Evolutionary conservation across 2,797 vertebrate genomes (phyloP).

Genomic region (Halcyon leucocephala): DNA sequence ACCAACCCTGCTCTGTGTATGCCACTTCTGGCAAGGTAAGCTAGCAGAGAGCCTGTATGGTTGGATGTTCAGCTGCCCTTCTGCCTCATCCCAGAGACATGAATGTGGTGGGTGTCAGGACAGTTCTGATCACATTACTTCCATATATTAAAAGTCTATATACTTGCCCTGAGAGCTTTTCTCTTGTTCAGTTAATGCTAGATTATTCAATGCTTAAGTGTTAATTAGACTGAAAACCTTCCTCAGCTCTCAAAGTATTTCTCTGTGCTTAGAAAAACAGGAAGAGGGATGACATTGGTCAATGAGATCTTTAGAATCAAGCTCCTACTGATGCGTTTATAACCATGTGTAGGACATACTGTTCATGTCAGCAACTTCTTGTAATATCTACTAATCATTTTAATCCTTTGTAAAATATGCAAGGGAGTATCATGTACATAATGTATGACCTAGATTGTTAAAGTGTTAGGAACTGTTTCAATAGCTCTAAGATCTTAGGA

Average conservation of each 20-base stretch:
- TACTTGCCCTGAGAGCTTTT: background rate
- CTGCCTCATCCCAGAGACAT: background rate
- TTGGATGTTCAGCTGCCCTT: background rate
- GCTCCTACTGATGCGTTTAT: background rate
- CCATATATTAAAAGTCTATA: background rate
- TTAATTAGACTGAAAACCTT: background rate
- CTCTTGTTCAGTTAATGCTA: background rate
- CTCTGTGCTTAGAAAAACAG: background rate
- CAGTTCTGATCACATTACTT: background rate
- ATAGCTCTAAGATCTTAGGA: background rate
- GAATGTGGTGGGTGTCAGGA: accelerated
- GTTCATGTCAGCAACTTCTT: background rate
- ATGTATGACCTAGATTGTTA: background rate
- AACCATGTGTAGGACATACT: background rate
- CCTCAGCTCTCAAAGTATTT: background rate
- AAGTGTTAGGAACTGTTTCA: background rate
- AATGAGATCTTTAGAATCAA: background rate
- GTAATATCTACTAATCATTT: background rate
- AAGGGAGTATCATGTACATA: background rate
- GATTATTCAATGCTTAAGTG: background rate
- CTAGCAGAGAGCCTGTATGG: accelerated
- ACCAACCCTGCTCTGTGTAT: background rate
- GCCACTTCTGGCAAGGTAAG: background rate
- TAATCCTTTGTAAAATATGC: background rate
- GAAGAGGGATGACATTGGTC: background rate